These are phyloP conservation scores for Aphaenogaster rudis DNA, from an alignment of 1,140 invertebrate genomes.

Conservation along the genomic window DNA sequence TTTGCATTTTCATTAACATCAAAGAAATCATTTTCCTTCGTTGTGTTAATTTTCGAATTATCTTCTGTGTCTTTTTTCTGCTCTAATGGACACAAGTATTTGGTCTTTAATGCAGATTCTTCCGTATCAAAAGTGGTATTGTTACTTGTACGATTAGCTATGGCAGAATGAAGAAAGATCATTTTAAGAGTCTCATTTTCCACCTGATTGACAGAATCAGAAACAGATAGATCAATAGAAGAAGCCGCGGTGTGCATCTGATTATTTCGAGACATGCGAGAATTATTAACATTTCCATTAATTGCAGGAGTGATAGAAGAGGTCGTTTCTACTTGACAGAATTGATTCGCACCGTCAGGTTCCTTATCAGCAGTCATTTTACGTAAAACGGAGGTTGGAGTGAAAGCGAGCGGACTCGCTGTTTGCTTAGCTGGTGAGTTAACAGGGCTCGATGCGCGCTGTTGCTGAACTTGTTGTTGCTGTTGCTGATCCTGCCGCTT, in stretches of 20 bases:
- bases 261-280: conserved; percentile 38
- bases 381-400: conserved; percentile 95
- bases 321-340: conserved; percentile 72
- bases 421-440: conserved; percentile 84
- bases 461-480: conserved; percentile 87
- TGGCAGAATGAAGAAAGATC: conserved; percentile 40
- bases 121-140: conserved; percentile 50
- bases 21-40: conserved; percentile 31
- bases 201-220: conserved; percentile 47
- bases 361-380: conserved; percentile 98
- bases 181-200: conserved; percentile 57
- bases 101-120: conserved; percentile 75
- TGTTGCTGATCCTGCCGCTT: conserved; percentile 91
- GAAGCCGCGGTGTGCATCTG: background rate
- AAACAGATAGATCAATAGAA: conserved; percentile 28
- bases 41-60: conserved; percentile 33
- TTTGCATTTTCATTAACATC: conserved; percentile 34
- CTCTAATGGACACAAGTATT: conserved; percentile 61
- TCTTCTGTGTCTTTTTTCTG: conserved; percentile 49
- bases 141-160: conserved; percentile 41
- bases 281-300: conserved; percentile 50
- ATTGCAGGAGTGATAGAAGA: conserved; percentile 43
- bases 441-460: conserved; percentile 83
- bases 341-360: conserved; percentile 86
- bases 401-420: conserved; percentile 91